Conservation (phyloP, 2,888 invertebrate genomes). For the Heliconius hortense region DNA sequence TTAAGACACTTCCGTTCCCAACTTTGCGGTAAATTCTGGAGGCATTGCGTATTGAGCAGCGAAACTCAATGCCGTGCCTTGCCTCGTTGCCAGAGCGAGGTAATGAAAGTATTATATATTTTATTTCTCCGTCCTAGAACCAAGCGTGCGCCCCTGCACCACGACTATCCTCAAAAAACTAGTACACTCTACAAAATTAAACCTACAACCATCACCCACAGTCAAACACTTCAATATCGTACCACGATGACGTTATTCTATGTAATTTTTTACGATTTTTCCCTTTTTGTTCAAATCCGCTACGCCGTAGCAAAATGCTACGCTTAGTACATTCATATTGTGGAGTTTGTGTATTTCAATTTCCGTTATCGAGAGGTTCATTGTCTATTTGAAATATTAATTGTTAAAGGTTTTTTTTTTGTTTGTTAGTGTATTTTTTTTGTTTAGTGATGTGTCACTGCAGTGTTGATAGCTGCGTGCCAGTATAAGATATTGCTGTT, state of each 20-base stretch:
- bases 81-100: no score
- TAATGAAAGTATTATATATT: no score
- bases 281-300: background rate
- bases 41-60: no score
- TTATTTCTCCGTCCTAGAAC: no score
- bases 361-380: constrained; percentile 16
- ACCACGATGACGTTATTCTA: background rate
- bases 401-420: background rate
- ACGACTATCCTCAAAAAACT: background rate
- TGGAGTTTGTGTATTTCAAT: constrained; percentile 16
- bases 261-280: background rate
- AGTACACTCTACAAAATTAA: background rate
- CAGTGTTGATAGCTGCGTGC: background rate
- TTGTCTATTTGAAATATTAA: constrained; percentile 21
- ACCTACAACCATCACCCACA: background rate
- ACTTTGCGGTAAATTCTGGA: no score
- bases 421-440: background rate
- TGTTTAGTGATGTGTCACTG: background rate
- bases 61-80: no score
- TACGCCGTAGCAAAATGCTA: constrained; percentile 18
- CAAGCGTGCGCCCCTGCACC: no score
- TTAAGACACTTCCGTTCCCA: no score
- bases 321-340: constrained; percentile 19
- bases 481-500: no score
- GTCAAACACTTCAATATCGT: background rate